Evolutionary conservation across 92 coral and sea anemone species (phyloP), one percentile per base, ranked within the genome.

Genomic region (Epizoanthus stellaris): DNA sequence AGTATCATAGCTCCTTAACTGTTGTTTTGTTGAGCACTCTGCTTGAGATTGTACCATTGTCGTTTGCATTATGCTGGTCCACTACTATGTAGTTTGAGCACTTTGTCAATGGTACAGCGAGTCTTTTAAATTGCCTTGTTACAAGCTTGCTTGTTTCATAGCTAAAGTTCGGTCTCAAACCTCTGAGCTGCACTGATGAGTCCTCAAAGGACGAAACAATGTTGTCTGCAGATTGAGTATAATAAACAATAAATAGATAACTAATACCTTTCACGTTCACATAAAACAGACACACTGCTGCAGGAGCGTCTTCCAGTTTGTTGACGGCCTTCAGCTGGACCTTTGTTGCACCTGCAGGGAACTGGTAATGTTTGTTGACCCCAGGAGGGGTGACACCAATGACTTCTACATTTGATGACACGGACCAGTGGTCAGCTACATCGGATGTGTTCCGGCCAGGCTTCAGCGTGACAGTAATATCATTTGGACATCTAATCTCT

Each of bases 321-420:
- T 89, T 94, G 42, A 81, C 89, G 6, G 91, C 95, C 4, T 95
- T 89, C 91, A 93, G 91, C 13, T 90, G 87, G 73, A 95, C 86
- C 47, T 70, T 81, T 9, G 92, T 93, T 4, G 30, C 19, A 1
- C 98, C 98, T 5, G 87, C 85, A 4, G 98, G 98, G 85, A 87
- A 95, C 58, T 64, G 91, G 84, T 90, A 94, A 61, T 86, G 85
- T 42, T 91, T 81, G 36, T 76, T 88, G 61, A 90, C 92, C 17
- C 86, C 77, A 23, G 91, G 83, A 0, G 97, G 97, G 14, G 52
- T 47, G 36, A 91, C 85, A 3, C 87, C 77, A 11, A 93, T 72
- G 56, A 85, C 82, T 6, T 84, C 69, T 6, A 90, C 88, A 62
- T 86, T 89, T 75, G 97, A 92, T 0, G 86, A 95, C 14, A 81